These are phyloP conservation scores for Psittacula cyanocephala DNA, from an alignment of 2,113 vertebrate species.

Conservation along the genomic window DNA sequence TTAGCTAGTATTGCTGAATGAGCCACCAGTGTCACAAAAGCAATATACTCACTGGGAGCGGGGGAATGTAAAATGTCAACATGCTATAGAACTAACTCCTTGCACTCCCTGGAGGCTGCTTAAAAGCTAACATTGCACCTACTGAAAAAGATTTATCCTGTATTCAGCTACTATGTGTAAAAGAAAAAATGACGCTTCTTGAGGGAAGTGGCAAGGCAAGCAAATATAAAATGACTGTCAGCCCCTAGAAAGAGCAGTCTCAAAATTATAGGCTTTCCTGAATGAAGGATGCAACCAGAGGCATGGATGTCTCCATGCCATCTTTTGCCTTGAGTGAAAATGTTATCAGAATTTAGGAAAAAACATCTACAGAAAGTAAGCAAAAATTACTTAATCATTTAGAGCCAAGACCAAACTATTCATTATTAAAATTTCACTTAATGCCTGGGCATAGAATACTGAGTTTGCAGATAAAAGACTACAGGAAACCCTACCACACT, in stretches of 20 bases:
- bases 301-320: not conserved
- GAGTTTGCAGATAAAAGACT: not conserved
- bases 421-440: not conserved
- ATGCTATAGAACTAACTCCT: not conserved
- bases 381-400: not conserved
- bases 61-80: not conserved
- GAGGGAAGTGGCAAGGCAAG: not conserved
- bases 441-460: not conserved
- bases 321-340: not conserved
- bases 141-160: not conserved
- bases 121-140: not conserved
- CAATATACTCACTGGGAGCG: not conserved
- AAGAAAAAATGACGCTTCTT: not conserved
- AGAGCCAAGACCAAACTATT: not conserved
- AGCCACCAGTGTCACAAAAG: slow-evolving; percentile 3
- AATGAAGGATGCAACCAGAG: not conserved
- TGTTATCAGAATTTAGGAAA: not conserved
- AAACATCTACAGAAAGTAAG: not conserved
- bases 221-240: not conserved
- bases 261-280: not conserved
- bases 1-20: slow-evolving; percentile 10
- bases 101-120: not conserved
- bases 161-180: not conserved
- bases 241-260: not conserved
- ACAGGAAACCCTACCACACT: not conserved